These are phyloP conservation scores for Eumacrocentrus americanus DNA, from an alignment of 2,888 invertebrate species.

Conservation along the genomic window DNA sequence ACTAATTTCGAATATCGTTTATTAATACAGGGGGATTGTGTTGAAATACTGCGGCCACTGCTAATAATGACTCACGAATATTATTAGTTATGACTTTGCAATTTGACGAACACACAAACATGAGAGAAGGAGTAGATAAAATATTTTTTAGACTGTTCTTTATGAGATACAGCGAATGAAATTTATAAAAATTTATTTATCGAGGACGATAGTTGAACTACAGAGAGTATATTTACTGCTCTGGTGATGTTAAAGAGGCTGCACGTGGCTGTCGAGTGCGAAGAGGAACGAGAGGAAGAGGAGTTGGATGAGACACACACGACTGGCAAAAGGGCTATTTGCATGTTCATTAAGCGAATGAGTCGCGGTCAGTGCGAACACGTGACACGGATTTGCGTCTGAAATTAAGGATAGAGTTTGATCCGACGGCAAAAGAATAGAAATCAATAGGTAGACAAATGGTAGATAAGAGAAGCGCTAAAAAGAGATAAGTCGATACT, in stretches of 20 bases:
- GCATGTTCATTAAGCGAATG: conserved; percentile 38
- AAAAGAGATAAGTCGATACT: too few relatives aligned
- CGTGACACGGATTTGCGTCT: conserved; percentile 26
- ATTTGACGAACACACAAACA: background rate
- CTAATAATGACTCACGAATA: background rate
- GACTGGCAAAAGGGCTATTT: conserved; percentile 33
- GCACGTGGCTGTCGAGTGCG: conserved; percentile 28
- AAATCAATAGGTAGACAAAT: too few relatives aligned
- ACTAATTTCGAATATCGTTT: too few relatives aligned
- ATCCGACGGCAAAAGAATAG: background rate
- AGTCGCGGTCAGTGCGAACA: conserved; percentile 31
- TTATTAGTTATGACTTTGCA: conserved; percentile 1
- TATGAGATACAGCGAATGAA: background rate
- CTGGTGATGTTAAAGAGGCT: conserved; percentile 28
- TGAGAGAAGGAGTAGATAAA: background rate
- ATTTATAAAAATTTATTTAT: conserved; percentile 2
- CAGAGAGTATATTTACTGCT: background rate
- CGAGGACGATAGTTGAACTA: conserved; percentile 4
- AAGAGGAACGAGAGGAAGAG: conserved; percentile 1
- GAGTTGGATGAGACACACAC: conserved; percentile 19
- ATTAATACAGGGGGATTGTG: too few relatives aligned
- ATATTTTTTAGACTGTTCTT: background rate
- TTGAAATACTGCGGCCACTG: too few relatives aligned
- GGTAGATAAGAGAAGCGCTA: too few relatives aligned
- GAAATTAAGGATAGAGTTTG: background rate